Base-by-base conservation (phyloP, 2,113 vertebrate species). In the Indri indri region DNA sequence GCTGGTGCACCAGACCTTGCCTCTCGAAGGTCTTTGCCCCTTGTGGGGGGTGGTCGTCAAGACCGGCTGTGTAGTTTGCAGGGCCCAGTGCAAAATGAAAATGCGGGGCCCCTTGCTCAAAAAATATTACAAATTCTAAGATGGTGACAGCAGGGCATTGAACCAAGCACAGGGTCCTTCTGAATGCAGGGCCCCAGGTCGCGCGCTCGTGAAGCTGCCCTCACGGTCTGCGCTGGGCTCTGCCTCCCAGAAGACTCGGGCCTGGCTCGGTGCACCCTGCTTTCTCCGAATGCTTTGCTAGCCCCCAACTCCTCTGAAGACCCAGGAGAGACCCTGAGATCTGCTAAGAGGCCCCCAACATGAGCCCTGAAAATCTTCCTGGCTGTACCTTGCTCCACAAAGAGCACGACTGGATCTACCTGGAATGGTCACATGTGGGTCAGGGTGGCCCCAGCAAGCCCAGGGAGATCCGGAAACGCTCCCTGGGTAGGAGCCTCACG, bases 321-420 rank as follows among this genome's bases (percentile, higher is more conserved):
- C 59, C 34, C 61, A 68, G 27, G 2, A 52, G 84, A 88, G n/a
- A 74, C 18, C 22, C 57, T 20, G 47, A 47, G 25, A 45, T 88
- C 7, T 14, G 65, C n/a, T 18, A 2, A 30, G 5, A 13, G 12
- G 16, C n/a, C 77, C n/a, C 16, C 10, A 61, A 2, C 5, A 34
- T 0, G 18, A 79, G 50, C 42, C 32, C 61, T 77, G 87, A 34
- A 77, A 40, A 18, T 54, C 25, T 54, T 47, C 42, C 50, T 40
- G 70, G 8, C 47, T 59, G 40, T 34, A 37, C 40, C 40, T 79
- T 12, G 23, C 8, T 37, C 37, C 61, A 50, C 40, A 66, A 30
- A 45, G 59, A 30, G 18, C 45, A 47, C 1, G 5, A 25, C 20
- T 0, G 0, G 0, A 0, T 20, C 61, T 8, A 9, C 50, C 9